Evolutionary conservation across 1,140 invertebrate genomes (phyloP).

Genomic region (Sarcophaga peregrina): DNA sequence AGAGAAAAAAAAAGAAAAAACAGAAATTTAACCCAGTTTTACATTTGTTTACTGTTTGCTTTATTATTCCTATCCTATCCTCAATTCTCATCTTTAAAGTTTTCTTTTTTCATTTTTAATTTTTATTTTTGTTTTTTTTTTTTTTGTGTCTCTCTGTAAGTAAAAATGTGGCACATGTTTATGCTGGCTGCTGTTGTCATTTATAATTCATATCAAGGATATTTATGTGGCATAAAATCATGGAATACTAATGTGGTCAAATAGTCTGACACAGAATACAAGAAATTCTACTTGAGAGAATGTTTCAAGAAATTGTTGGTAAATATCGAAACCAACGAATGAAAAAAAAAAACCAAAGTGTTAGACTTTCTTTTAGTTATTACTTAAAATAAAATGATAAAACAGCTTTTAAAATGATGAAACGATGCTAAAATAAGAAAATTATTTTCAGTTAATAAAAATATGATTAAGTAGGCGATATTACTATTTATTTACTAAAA

Average conservation of each 20-base stretch:
- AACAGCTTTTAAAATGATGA: too few relatives aligned
- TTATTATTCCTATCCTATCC: background rate
- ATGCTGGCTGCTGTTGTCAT: background rate
- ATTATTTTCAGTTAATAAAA: too few relatives aligned
- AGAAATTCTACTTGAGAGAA: background rate
- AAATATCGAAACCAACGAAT: background rate
- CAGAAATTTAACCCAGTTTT: conserved; percentile 13
- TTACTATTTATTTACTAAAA: too few relatives aligned
- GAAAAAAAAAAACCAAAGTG: background rate
- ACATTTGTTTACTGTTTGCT: conserved; percentile 11
- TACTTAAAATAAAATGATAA: background rate
- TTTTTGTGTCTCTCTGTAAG: background rate
- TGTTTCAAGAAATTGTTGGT: background rate
- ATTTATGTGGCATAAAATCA: conserved; percentile 24
- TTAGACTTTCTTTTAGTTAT: background rate
- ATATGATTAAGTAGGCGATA: too few relatives aligned
- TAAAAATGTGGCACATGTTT: conserved; percentile 10
- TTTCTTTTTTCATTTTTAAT: too few relatives aligned
- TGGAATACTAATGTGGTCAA: conserved; percentile 26
- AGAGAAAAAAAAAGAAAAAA: too few relatives aligned
- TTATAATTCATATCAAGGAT: conserved; percentile 27
- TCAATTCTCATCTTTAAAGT: background rate
- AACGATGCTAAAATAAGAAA: too few relatives aligned
- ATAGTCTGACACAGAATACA: conserved; percentile 2
- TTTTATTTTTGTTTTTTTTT: background rate